Evolutionary conservation across 2,113 vertebrate genomes (phyloP).

Genomic region (Hippolais icterina): DNA sequence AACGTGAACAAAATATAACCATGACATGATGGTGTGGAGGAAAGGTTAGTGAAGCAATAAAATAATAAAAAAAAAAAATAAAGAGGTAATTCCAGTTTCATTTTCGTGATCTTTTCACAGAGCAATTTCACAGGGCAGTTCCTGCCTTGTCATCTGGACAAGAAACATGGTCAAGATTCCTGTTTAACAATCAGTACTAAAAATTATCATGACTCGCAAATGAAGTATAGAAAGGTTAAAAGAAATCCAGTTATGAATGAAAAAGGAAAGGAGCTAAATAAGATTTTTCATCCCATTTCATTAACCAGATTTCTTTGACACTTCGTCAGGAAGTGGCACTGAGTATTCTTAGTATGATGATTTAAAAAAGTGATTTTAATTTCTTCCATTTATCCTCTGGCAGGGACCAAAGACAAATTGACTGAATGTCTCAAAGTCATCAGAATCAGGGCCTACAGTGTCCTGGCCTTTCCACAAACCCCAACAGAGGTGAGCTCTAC

Average conservation of each 20-base stretch:
- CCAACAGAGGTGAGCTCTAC: neutral
- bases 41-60: neutral
- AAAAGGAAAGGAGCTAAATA: neutral
- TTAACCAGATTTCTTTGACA: neutral
- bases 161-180: neutral
- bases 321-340: neutral
- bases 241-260: neutral
- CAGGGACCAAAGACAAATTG: neutral
- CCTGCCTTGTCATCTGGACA: neutral
- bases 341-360: neutral
- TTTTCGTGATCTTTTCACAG: neutral
- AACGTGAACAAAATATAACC: neutral
- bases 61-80: neutral
- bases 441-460: neutral
- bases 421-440: neutral
- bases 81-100: neutral
- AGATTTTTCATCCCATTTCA: neutral
- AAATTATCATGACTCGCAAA: neutral
- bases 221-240: neutral
- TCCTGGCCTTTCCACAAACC: neutral
- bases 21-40: neutral
- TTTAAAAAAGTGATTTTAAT: accelerated
- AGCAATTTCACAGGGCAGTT: neutral
- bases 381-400: neutral
- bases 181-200: neutral